Evolutionary conservation across 2,113 vertebrate genomes (phyloP).

Genomic region (Neodontobutis hainanensis): DNA sequence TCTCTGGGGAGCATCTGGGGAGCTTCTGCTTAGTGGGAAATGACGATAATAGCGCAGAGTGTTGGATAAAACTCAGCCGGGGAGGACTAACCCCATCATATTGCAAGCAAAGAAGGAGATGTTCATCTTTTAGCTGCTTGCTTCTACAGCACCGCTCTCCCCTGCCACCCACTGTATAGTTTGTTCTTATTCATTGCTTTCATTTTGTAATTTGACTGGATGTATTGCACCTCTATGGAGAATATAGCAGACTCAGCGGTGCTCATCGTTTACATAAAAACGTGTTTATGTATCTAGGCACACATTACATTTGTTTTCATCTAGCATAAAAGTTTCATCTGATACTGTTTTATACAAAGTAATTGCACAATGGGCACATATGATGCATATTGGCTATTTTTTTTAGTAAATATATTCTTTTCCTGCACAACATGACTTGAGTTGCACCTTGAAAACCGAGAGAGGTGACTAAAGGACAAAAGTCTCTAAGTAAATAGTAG

Average conservation of each 20-base stretch:
- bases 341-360: background rate
- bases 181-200: slow-evolving; percentile 16
- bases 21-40: slow-evolving; percentile 72
- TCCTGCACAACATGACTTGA: background rate
- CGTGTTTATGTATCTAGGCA: background rate
- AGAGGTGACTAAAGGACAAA: too few relatives aligned
- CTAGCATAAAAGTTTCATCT: background rate
- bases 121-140: slow-evolving; percentile 39
- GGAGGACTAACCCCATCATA: slow-evolving; percentile 56
- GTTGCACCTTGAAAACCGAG: too few relatives aligned
- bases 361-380: background rate
- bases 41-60: slow-evolving; percentile 68
- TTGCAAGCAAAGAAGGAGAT: slow-evolving; percentile 38
- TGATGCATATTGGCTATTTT: background rate
- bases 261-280: slow-evolving; percentile 3
- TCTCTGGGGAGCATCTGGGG: slow-evolving; percentile 71
- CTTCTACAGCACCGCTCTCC: slow-evolving; percentile 4
- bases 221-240: slow-evolving; percentile 20
- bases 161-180: slow-evolving; percentile 5
- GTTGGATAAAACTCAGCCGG: slow-evolving; percentile 69
- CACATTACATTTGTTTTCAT: background rate
- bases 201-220: slow-evolving; percentile 17
- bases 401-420: background rate
- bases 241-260: background rate
- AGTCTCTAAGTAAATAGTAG: too few relatives aligned